Base-by-base conservation (phyloP, 2,888 invertebrate genomes). In the Digitonthophagus gazella region DNA sequence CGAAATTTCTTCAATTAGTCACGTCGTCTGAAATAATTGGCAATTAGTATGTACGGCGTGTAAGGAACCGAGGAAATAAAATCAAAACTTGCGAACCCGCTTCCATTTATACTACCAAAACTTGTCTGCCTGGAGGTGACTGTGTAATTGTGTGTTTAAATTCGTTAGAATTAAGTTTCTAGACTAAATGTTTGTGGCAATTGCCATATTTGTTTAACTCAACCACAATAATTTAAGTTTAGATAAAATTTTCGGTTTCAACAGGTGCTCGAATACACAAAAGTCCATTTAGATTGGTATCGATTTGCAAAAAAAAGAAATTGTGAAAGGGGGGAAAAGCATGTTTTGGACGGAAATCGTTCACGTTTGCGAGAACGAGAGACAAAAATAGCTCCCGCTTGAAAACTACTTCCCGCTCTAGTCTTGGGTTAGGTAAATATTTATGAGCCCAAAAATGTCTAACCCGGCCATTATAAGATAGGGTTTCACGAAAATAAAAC, bases 21-120 rank as follows among this genome's bases (percentile, higher is more conserved):
- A 78, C 76, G 76, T 78, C 77, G 76, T 72, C 75, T 74, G 78
- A 79, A 78, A 78, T 79, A 79, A 79, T 79, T 79, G 78, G 75
- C 79, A 79, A 79, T 79, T 79, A 79, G 78, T 78, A 77, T 58
- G 65, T 67, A 64, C 54, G 69, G 56, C 55, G 64, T 67, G 20
- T 64, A 58, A 68, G 58, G 56, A 68, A 68, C 65, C n/a, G 18
- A 8, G 19, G n/a, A 61, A 61, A 61, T 61, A 61, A 61, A 61
- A 61, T 61, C 61, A 61, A 61, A 61, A 61, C 6, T 61, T 61
- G 28, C 28, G 11, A 44, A 44, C 28, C 11, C 28, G 28, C 28
- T 44, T 44, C 28, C 28, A 44, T 2, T 44, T 44, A 44, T 44
- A 44, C 28, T 5, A 44, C 11, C 8, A 44, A 44, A 44, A 44